phyloP scores from a whole-genome alignment of 2,888 invertebrate species.

The Tenthredo notha region DNA sequence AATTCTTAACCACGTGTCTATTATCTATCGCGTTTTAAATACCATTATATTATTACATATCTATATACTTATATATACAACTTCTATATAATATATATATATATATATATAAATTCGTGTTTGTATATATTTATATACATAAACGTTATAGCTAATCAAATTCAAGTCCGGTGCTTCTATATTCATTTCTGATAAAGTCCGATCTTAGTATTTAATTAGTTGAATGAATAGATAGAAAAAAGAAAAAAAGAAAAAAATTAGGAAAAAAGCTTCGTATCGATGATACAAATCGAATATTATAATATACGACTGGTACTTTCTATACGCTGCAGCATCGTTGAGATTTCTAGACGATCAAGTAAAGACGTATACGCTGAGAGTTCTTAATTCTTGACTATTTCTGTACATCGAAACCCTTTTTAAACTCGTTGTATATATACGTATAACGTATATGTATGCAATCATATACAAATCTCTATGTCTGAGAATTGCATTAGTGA shows the following conservation, averaged over 20 bases:
- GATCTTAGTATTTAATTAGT: not conserved
- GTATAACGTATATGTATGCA: not conserved
- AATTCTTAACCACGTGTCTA: slow-evolving; percentile 34
- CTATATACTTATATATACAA: not conserved
- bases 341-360: not conserved
- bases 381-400: not conserved
- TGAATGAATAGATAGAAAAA: not conserved
- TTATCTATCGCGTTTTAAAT: slow-evolving; percentile 16
- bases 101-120: not conserved
- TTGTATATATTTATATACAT: not conserved
- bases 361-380: too few species aligned
- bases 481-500: not conserved
- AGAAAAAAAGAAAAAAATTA: not conserved
- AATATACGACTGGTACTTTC: not conserved
- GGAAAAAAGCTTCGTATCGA: not conserved
- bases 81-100: not conserved
- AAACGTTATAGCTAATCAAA: not conserved
- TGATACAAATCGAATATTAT: not conserved
- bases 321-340: too few species aligned
- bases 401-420: not conserved
- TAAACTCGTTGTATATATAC: not conserved
- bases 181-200: not conserved
- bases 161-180: not conserved
- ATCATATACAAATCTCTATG: too few species aligned
- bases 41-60: not conserved